A percentile compares a stretch with the other conserved stretches of the same genome.
phyloP scores from a whole-genome alignment of 2,888 invertebrate genomes.

The Pterostichus niger region DNA sequence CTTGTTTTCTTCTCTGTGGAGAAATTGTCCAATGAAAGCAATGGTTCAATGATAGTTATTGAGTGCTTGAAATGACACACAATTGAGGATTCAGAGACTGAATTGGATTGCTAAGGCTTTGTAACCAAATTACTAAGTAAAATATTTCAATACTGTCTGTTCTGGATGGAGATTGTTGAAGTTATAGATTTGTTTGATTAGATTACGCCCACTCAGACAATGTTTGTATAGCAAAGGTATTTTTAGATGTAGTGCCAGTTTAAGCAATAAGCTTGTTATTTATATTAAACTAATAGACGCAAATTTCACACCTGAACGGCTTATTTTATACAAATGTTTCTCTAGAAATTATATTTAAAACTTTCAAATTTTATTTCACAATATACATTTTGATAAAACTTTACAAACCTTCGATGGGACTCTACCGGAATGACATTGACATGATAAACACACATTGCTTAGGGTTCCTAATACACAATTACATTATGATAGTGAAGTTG shows the following conservation, averaged over 20 bases:
- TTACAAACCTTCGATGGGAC: too few species aligned
- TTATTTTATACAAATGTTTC: too few species aligned
- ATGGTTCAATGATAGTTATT: conserved; percentile 15
- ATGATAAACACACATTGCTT: too few species aligned
- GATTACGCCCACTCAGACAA: conserved; percentile 18
- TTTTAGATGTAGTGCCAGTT: background rate
- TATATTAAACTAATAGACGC: background rate
- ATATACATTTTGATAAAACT: too few species aligned
- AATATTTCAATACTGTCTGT: conserved; percentile 19
- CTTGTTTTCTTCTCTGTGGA: background rate
- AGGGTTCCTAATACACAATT: too few species aligned
- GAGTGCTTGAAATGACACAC: background rate
- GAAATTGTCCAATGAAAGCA: conserved; percentile 1
- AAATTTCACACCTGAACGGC: too few species aligned
- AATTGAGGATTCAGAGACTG: background rate
- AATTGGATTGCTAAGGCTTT: conserved; percentile 16
- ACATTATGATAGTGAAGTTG: too few species aligned
- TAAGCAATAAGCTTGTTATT: conserved; percentile 13
- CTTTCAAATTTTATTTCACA: too few species aligned
- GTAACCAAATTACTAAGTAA: conserved; percentile 2
- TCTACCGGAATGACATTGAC: too few species aligned
- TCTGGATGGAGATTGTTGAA: background rate
- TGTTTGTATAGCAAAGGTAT: conserved; percentile 13
- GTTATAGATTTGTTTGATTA: conserved; percentile 29
- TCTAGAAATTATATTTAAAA: too few species aligned